Conservation (phyloP, 2,797 vertebrate species). For the Apodemus agrarius region DNA sequence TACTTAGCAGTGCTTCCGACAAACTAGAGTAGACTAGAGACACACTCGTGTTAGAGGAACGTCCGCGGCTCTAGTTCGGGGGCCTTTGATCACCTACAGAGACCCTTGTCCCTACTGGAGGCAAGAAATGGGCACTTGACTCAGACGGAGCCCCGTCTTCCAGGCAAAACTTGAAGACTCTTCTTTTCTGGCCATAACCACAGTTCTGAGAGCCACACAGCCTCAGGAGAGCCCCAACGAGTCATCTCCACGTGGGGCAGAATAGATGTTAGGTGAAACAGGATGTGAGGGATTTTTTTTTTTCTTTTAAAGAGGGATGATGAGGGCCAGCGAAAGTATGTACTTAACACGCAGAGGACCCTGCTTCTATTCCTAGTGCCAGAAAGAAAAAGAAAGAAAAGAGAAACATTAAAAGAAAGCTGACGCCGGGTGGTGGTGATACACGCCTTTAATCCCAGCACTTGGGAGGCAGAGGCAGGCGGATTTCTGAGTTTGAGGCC, state of each 20-base stretch:
- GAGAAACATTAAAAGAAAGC: background rate
- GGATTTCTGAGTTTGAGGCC: too few relatives aligned
- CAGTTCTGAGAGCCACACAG: background rate
- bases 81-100: background rate
- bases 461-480: too few relatives aligned
- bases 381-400: background rate
- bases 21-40: background rate
- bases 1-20: background rate
- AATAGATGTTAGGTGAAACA: background rate
- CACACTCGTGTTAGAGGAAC: background rate
- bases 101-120: background rate
- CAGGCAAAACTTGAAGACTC: background rate
- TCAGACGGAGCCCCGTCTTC: background rate
- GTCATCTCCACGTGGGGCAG: background rate
- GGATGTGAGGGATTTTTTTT: background rate
- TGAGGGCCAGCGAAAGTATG: background rate
- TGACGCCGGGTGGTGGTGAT: too few relatives aligned
- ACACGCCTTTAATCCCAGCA: too few relatives aligned
- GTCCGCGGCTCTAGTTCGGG: background rate
- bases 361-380: background rate
- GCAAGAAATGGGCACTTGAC: background rate
- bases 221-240: background rate
- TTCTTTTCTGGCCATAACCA: background rate
- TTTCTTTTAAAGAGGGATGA: background rate
- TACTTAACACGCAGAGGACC: background rate